phyloP scores from a whole-genome alignment of 2,888 invertebrate species.

The Punctoribates punctum region DNA sequence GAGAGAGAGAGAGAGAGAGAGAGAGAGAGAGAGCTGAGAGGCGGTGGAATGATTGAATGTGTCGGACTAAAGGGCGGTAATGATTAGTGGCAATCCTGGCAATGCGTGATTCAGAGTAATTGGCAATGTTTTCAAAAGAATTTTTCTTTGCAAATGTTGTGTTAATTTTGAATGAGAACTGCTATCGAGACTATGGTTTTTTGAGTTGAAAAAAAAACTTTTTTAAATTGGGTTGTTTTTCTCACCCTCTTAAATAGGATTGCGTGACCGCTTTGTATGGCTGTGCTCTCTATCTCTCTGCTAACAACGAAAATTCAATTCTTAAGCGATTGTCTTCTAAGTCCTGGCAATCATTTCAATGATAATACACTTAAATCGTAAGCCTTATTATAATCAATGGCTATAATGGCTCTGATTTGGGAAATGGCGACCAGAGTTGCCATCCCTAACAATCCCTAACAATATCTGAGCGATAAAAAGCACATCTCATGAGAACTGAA shows the following conservation, averaged over 20 bases:
- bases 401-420: neutral
- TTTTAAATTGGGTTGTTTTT: conserved; percentile 24
- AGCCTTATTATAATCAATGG: conserved; percentile 22
- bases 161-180: conserved; percentile 37
- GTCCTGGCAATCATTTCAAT: neutral
- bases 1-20: too few relatives aligned
- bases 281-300: neutral
- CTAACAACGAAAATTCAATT: conserved; percentile 8
- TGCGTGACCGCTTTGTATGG: conserved; percentile 32
- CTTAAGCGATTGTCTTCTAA: conserved; percentile 13
- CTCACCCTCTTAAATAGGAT: conserved; percentile 37
- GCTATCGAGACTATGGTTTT: conserved; percentile 34
- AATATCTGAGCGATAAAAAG: conserved; percentile 5
- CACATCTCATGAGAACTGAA: conserved; percentile 23
- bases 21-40: conserved; percentile 34
- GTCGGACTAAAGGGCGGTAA: conserved; percentile 35
- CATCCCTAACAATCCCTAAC: conserved; percentile 8
- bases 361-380: neutral
- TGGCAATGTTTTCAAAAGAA: conserved; percentile 36
- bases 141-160: conserved; percentile 30
- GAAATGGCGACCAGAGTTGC: conserved; percentile 22
- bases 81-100: conserved; percentile 25
- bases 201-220: neutral
- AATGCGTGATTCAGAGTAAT: conserved; percentile 36
- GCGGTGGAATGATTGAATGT: conserved; percentile 34